A percentile compares a stretch with the other conserved stretches of the same genome.
These are phyloP conservation scores for Paralichthys olivaceus DNA, from an alignment of 2,113 vertebrate genomes.

Conservation along the genomic window DNA sequence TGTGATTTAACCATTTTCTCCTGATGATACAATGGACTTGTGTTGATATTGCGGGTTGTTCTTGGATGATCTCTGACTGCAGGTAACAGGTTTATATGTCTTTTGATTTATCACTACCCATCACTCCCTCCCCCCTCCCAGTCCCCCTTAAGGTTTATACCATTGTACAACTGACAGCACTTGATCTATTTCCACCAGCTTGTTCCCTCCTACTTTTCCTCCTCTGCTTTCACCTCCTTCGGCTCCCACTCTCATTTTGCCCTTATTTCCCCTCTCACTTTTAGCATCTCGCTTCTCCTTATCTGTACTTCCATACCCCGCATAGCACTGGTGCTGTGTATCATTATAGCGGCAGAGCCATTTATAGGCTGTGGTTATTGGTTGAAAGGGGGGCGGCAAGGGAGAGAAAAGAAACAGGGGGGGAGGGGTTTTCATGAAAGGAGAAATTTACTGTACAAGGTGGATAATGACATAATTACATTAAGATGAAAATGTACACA, in stretches of 20 bases:
- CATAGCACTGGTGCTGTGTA: constrained; percentile 15
- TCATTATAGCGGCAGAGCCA: constrained; percentile 38
- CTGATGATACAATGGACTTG: not conserved
- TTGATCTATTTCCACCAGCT: constrained; percentile 31
- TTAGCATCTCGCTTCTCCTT: constrained; percentile 2
- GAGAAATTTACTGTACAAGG: constrained; percentile 1
- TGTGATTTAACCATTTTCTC: not conserved
- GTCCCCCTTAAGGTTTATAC: constrained; percentile 10
- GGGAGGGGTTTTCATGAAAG: constrained; percentile 2
- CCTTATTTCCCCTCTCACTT: not conserved
- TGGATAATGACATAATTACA: not conserved
- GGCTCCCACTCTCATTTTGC: not conserved
- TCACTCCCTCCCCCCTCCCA: constrained; percentile 7
- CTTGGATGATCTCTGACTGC: constrained; percentile 11
- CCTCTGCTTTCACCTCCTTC: constrained; percentile 12
- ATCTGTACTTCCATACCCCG: constrained; percentile 29
- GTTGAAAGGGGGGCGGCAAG: constrained; percentile 23
- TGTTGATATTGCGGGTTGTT: constrained; percentile 6
- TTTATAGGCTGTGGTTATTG: constrained; percentile 50
- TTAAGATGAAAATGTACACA: not conserved
- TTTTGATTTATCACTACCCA: constrained; percentile 19
- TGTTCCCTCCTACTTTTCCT: not conserved
- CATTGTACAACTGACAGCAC: not conserved
- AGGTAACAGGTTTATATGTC: not conserved
- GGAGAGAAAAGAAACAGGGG: not conserved